Evolutionary conservation across 1,140 invertebrate species (phyloP).

Genomic region (Paralvinella palmiformis): DNA sequence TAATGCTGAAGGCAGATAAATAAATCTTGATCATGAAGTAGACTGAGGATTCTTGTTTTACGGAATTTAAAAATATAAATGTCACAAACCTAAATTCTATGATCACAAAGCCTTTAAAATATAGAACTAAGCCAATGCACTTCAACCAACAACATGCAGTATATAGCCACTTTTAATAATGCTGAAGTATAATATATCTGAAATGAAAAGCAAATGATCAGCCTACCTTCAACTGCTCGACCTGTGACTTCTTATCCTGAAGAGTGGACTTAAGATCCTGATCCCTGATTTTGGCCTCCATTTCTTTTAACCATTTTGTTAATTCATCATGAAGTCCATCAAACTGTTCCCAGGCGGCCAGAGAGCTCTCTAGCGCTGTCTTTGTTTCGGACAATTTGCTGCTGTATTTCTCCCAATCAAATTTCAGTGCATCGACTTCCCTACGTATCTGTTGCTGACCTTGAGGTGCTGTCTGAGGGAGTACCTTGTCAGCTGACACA

Average conservation of each 20-base stretch:
- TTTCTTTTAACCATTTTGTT: constrained; percentile 75
- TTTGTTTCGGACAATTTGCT: constrained; percentile 57
- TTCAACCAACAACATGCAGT: too few species aligned
- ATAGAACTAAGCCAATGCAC: too few species aligned
- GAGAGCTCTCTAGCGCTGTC: constrained; percentile 60
- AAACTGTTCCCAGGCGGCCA: constrained; percentile 71
- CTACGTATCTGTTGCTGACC: constrained; percentile 70
- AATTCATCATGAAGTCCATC: constrained; percentile 69
- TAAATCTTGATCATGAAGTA: too few species aligned
- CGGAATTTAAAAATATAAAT: too few species aligned
- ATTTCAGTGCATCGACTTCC: constrained; percentile 64
- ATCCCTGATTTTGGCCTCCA: constrained; percentile 79
- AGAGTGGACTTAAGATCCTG: constrained; percentile 80
- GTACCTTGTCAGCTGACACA: constrained; percentile 32
- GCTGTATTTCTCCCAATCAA: constrained; percentile 72
- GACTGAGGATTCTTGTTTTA: too few species aligned
- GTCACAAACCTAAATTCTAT: too few species aligned
- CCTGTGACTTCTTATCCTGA: constrained; percentile 71
- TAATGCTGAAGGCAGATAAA: too few species aligned
- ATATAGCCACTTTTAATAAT: too few species aligned
- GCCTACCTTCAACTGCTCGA: constrained; percentile 66
- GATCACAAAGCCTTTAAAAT: too few species aligned
- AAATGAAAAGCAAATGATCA: too few species aligned
- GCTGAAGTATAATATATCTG: too few species aligned
- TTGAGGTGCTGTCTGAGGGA: constrained; percentile 64